phyloP scores from a whole-genome alignment of 2,113 vertebrate genomes.

The Nansenia antarctica region DNA sequence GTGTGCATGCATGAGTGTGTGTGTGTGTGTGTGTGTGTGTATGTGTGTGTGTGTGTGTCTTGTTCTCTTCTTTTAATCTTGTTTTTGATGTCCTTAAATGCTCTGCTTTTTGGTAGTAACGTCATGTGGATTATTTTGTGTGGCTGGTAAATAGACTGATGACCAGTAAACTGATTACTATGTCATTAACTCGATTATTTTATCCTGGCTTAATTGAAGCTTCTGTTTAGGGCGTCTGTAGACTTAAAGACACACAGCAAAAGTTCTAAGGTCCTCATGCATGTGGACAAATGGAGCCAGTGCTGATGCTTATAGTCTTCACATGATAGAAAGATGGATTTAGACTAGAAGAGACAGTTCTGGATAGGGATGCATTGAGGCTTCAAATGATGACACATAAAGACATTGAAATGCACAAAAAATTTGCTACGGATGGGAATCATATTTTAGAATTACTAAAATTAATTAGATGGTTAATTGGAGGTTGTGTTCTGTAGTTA shows the following conservation, averaged over 20 bases:
- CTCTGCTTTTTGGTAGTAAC: neutral
- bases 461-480: neutral
- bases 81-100: slow-evolving; percentile 47
- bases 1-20: neutral
- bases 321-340: slow-evolving; percentile 3
- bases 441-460: neutral
- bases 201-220: slow-evolving; percentile 3
- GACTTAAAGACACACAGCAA: slow-evolving; percentile 15
- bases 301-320: slow-evolving; percentile 2
- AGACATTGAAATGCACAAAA: slow-evolving; percentile 6
- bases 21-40: neutral
- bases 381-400: slow-evolving; percentile 32
- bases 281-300: neutral
- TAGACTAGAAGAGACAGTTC: neutral
- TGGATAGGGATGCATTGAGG: neutral
- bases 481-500: neutral
- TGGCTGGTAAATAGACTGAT: slow-evolving; percentile 53
- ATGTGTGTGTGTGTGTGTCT: neutral
- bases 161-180: slow-evolving; percentile 54
- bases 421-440: no score
- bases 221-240: neutral
- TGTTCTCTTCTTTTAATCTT: slow-evolving; percentile 54
- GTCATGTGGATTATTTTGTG: neutral
- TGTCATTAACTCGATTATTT: slow-evolving; percentile 49
- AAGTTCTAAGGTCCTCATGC: neutral